A percentile compares a stretch with the other conserved stretches of the same genome.
These are phyloP conservation scores for Halcyon smyrnensis DNA, from an alignment of 2,797 vertebrate species.

Conservation along the genomic window DNA sequence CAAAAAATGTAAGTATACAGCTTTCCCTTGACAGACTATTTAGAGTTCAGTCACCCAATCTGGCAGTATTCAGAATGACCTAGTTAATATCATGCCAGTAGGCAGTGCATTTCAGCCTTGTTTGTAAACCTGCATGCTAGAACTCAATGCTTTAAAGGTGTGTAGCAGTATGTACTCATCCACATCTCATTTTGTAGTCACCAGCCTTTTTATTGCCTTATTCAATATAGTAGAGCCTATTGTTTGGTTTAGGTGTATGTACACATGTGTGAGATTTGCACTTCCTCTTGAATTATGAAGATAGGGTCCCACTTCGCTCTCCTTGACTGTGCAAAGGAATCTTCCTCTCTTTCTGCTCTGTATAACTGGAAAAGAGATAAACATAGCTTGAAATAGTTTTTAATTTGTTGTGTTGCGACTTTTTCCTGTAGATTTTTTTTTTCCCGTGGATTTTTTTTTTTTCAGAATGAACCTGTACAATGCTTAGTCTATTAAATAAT, in stretches of 20 bases:
- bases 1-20: not conserved
- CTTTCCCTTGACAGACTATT: not conserved
- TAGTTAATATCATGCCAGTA: not conserved
- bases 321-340: not conserved
- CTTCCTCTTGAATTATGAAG: not conserved
- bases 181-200: not conserved
- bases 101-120: not conserved
- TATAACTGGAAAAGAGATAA: not conserved
- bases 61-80: not conserved
- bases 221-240: not conserved
- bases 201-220: not conserved
- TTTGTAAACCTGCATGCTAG: not conserved
- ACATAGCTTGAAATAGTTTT: not conserved
- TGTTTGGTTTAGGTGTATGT: not conserved
- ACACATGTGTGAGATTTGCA: not conserved
- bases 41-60: not conserved
- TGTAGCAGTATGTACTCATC: not conserved
- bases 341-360: not conserved
- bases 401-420: not conserved
- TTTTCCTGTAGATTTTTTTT: not conserved
- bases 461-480: not conserved
- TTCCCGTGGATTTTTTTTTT: not conserved
- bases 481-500: not conserved
- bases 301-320: not conserved
- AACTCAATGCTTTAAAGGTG: not conserved